Evolutionary conservation across 2,797 vertebrate genomes (phyloP), one percentile per base, ranked within the genome.

Genomic region (Pangasius macronema): DNA sequence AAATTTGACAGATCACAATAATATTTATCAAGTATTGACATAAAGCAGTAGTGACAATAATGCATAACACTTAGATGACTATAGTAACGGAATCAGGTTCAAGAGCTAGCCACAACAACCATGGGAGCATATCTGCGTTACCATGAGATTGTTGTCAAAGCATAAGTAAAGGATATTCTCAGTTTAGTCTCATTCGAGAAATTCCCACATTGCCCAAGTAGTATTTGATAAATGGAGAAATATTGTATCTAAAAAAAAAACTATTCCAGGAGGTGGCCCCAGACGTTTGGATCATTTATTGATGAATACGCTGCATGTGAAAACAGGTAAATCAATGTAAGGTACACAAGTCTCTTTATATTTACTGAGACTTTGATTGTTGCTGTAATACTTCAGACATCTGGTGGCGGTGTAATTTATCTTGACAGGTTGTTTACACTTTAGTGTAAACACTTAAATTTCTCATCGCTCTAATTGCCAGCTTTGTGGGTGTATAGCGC

Each of bases 391-490:
- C 59, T 85, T 81, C 42, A 87, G 68, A 63, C 85, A 86, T 88
- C 39, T 75, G 92, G 89, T 92, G 89, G 90, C 90, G 86, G 92
- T 91, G 88, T 93, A 87, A 91, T 93, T 94, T 92, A 92, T 89
- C 88, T 92, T 93, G 88, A 92, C 94, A 91, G 91, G 89, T 91
- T 92, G 91, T 91, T 91, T 90, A 87, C 89, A 88, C 92, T 94
- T 93, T 93, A 94, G 93, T 93, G 93, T 92, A 93, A 89, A 88
- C 85, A 90, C 84, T 86, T 46, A 84, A 82, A 72, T 84, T 90
- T 89, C 85, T 93, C 87, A 89, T 93, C 92, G 91, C 91, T 88
- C 91, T 96, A 95, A 95, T 95, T 95, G 93, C 93, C 91, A 89
- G 91, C 93, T 93, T 94, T 92, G 90, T 87, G 89, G 89, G 93